Conservation (phyloP, 2,797 vertebrate genomes). For the Anabacerthia variegaticeps region DNA sequence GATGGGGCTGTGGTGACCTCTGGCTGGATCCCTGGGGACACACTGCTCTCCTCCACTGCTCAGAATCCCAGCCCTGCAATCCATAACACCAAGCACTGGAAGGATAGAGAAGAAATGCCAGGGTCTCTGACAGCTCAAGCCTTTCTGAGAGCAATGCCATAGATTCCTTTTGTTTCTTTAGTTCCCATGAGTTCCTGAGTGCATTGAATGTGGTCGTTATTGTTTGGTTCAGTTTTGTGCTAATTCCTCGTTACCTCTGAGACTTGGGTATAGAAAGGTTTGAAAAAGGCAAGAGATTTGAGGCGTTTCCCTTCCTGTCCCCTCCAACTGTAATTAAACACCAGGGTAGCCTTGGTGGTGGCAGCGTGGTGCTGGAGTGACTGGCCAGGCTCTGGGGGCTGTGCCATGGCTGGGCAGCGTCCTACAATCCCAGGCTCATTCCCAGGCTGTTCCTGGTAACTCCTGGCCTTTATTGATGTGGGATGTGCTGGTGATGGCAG, state of each 20-base stretch:
- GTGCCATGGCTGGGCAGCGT: neutral
- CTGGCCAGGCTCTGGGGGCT: neutral
- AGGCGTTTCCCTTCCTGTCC: neutral
- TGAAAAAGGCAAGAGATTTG: neutral
- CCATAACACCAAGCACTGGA: fast-evolving
- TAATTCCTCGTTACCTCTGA: constrained; percentile 21
- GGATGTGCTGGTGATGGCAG: fast-evolving
- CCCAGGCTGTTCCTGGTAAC: neutral
- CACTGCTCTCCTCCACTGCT: neutral
- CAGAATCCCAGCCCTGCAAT: neutral
- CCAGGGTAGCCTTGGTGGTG: neutral
- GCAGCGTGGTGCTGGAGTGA: neutral
- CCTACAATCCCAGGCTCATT: neutral
- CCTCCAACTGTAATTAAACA: neutral
- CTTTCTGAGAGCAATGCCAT: neutral
- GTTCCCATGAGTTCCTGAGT: neutral
- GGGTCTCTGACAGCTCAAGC: neutral
- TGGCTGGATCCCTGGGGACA: neutral
- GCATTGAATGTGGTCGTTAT: neutral
- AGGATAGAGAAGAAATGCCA: neutral
- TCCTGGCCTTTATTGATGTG: neutral
- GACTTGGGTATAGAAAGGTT: neutral
- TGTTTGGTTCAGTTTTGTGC: neutral
- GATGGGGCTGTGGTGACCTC: neutral
- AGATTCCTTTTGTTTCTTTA: neutral